Base-by-base conservation (phyloP, 2,888 invertebrate genomes). In the Drosophila paranaensis region DNA sequence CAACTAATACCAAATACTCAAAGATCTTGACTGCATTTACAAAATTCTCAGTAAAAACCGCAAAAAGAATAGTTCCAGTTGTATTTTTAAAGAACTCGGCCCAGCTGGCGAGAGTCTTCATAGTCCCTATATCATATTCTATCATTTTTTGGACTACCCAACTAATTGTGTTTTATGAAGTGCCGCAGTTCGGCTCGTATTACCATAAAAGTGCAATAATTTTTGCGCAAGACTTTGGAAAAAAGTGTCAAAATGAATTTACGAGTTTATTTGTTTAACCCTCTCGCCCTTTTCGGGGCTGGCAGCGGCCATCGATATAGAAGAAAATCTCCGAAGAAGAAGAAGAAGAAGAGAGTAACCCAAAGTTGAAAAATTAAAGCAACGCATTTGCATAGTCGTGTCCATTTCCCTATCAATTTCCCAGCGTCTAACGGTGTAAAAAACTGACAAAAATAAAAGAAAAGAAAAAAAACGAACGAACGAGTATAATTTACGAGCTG, bases 161-260 rank as follows among this genome's bases (percentile, higher is more conserved):
- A 40, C 42, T 71, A 71, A 74, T 75, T 71, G 71, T 60, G 54
- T 30, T 62, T 73, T 55, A 65, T 65, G 71, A 61, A 65, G 71
- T 77, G 53, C 30, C 57, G 35, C 46, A 2, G 11, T n/a, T 40
- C 39, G 16, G 39, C 77, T 82, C 79, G 20, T 64, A 87, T 87
- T 88, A 75, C 78, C 86, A 87, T 87, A 88, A 88, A 82, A 82
- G 58, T 72, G 76, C 75, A 78, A 86, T 87, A 85, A 72, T 82
- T 86, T 82, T 86, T 50, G 73, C 53, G 74, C 68, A 70, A 72
- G 74, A 55, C 68, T 39, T 9, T 35, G 72, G 66, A 81, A 82
- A 79, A 82, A 91, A 91, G 90, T 92, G 93, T 93, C 92, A 92
- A 91, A 91, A 91, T 92, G 90, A 93, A 93, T 93, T 93, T 93